Base-by-base conservation (phyloP, 2,888 invertebrate genomes). In the Scaptomyza flava region DNA sequence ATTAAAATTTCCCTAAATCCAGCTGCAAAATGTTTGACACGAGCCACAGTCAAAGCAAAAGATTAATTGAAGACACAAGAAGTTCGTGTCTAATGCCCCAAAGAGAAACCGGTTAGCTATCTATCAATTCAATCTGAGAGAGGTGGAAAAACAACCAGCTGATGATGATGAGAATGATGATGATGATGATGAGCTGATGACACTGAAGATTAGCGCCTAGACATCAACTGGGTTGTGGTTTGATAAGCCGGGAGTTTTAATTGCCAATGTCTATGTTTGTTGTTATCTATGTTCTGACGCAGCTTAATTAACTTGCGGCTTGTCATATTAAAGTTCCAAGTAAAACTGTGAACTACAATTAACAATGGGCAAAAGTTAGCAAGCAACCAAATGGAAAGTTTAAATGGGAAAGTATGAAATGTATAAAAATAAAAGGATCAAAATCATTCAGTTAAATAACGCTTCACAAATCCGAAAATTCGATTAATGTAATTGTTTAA, bases 61-160 rank as follows among this genome's bases (percentile, higher is more conserved):
- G 91, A 89, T 88, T 90, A 90, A 90, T 90, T 89, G 81, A 78
- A 83, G 89, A 75, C 91, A 89, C 87, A 88, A 85, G 89, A 88
- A 85, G 89, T 90, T 80, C 63, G 79, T 45, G 14, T 45, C 63
- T 20, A 43, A 61, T 60, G 33, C 38, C 43, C 45, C 36, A 50
- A 41, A 41, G 41, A 63, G 64, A 72, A 82, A 87, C 88, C 80
- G 83, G 82, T 87, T 82, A 53, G 36, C 17, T 52, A 27, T 63
- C 54, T 65, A 53, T 45, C 48, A 56, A 38, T 17, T 65, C 46
- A 8, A 68, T 71, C 56, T 2, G 17, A 41, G 12, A 46, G 50
- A 60, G 46, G 58, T 75, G 50, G 46, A 41, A 57, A 48, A 36
- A 57, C 30, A 14, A 11, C 11, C 38, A 14, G 31, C 14, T n/a